A percentile compares a stretch with the other conserved stretches of the same genome.
phyloP scores from a whole-genome alignment of 2,888 invertebrate genomes.

The Drosophila infuscata region DNA sequence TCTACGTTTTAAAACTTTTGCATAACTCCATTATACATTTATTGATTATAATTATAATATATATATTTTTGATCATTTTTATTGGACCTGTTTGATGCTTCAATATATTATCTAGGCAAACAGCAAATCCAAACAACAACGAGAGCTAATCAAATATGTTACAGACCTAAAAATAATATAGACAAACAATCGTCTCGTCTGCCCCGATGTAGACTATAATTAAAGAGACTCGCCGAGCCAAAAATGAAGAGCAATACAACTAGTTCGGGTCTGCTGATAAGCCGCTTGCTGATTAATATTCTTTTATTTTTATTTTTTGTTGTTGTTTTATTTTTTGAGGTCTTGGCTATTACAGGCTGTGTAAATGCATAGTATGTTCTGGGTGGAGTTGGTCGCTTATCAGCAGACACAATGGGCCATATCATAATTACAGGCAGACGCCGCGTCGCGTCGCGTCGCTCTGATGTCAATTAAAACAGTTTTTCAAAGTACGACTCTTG shows the following conservation, averaged over 20 bases:
- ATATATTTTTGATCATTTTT: background rate
- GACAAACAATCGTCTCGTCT: conserved; percentile 35
- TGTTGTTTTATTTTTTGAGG: conserved; percentile 14
- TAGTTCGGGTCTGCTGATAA: conserved; percentile 49
- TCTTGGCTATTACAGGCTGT: conserved; percentile 15
- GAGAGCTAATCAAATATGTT: conserved; percentile 47
- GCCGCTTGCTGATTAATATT: conserved; percentile 18
- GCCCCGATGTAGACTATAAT: conserved; percentile 42
- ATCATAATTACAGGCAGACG: conserved; percentile 59
- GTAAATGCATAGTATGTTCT: conserved; percentile 21
- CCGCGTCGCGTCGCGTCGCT: conserved; percentile 46
- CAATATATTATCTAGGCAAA: conserved; percentile 41
- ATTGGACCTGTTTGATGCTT: conserved; percentile 24
- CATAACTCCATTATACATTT: background rate
- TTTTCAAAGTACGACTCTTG: background rate
- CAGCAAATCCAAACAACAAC: conserved; percentile 32
- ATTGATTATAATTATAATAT: background rate
- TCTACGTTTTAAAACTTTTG: background rate
- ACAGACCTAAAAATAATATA: conserved; percentile 17
- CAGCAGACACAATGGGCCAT: conserved; percentile 47
- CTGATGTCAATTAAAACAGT: conserved; percentile 9
- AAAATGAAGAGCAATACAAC: conserved; percentile 4
- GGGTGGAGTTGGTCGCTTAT: conserved; percentile 43
- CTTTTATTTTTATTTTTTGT: conserved; percentile 6
- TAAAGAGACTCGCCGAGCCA: conserved; percentile 22